Conservation (phyloP, 2,888 invertebrate genomes). For the Strigamia crassipes region DNA sequence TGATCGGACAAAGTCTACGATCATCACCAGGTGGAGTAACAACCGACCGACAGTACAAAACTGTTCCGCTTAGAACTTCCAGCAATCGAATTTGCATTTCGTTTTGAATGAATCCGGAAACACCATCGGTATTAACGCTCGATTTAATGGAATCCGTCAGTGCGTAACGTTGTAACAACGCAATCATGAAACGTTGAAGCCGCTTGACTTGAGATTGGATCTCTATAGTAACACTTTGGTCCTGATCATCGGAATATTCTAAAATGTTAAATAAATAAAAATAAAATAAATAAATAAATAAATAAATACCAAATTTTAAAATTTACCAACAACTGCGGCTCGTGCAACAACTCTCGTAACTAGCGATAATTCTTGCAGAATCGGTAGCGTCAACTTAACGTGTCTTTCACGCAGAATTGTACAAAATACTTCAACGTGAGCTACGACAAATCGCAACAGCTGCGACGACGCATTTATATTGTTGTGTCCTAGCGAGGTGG, state of each 20-base stretch:
- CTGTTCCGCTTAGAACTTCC: background rate
- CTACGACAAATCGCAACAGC: constrained; percentile 76
- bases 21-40: background rate
- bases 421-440: constrained; percentile 80
- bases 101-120: background rate
- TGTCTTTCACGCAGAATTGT: constrained; percentile 73
- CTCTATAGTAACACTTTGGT: constrained; percentile 55
- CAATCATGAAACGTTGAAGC: constrained; percentile 75
- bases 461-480: constrained; percentile 77
- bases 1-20: background rate
- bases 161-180: constrained; percentile 73
- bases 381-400: constrained; percentile 69
- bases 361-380: constrained; percentile 75
- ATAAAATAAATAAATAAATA: background rate
- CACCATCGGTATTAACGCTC: background rate
- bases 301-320: background rate
- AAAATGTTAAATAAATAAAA: background rate
- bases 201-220: constrained; percentile 62
- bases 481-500: constrained; percentile 80
- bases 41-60: background rate
- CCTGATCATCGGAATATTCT: constrained; percentile 45
- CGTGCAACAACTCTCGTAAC: constrained; percentile 76
- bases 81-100: constrained; percentile 14
- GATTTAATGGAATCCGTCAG: constrained; percentile 58
- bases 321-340: constrained; percentile 62